Evolutionary conservation across 2,888 invertebrate species (phyloP).

Genomic region (Agonopterix heracliana): DNA sequence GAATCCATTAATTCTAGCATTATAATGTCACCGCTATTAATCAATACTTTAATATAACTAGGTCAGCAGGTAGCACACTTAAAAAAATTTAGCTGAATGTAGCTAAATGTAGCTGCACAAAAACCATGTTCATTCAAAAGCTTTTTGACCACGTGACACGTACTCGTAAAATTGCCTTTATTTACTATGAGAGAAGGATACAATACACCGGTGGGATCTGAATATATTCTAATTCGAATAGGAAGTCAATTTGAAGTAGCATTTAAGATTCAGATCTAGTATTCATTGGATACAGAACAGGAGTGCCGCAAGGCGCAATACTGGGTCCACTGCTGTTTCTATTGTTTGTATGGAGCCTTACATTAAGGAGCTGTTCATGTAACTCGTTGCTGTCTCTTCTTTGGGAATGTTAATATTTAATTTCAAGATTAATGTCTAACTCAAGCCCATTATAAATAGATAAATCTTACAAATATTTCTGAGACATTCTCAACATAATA

Average conservation of each 20-base stretch:
- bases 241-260: constrained; percentile 22
- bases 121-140: no score
- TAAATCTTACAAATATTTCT: no score
- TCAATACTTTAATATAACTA: no score
- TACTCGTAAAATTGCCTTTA: constrained; percentile 3
- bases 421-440: neutral
- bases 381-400: neutral
- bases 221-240: constrained; percentile 16
- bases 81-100: no score
- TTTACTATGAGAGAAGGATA: constrained; percentile 7
- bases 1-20: no score
- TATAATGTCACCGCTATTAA: no score
- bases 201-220: constrained; percentile 7
- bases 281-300: constrained; percentile 18
- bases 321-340: constrained; percentile 17
- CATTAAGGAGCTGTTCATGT: neutral
- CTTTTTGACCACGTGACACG: no score
- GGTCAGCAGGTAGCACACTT: no score
- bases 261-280: constrained; percentile 29
- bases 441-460: neutral
- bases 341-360: constrained; percentile 30
- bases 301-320: constrained; percentile 25
- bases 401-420: neutral
- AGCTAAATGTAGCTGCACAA: no score
- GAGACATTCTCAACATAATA: neutral